Evolutionary conservation across 2,888 invertebrate genomes (phyloP).

Genomic region (Leptinotarsa tumamoca): DNA sequence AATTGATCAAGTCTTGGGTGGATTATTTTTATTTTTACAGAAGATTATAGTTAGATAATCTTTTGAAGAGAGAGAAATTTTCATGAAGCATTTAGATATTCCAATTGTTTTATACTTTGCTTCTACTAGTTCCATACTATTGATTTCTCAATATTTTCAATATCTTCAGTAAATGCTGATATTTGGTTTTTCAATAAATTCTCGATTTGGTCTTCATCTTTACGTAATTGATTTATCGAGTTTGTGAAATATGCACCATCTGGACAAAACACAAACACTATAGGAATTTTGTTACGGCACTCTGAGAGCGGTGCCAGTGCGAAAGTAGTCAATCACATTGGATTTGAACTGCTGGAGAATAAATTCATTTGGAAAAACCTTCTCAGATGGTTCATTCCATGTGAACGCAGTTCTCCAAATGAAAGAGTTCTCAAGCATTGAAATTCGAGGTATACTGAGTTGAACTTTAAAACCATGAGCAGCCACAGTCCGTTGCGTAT

Average conservation of each 20-base stretch:
- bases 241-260: neutral
- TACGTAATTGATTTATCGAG: neutral
- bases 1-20: neutral
- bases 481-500: too few relatives aligned
- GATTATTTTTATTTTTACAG: neutral
- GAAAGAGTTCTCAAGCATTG: too few relatives aligned
- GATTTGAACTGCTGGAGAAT: too few relatives aligned
- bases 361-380: too few relatives aligned
- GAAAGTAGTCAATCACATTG: too few relatives aligned
- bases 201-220: conserved; percentile 1
- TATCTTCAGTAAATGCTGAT: conserved; percentile 1
- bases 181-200: conserved; percentile 22
- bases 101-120: neutral
- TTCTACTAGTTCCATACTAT: neutral
- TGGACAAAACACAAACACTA: too few relatives aligned
- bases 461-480: too few relatives aligned
- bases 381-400: too few relatives aligned
- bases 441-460: too few relatives aligned
- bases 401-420: too few relatives aligned
- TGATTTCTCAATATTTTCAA: neutral
- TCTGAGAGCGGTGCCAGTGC: too few relatives aligned
- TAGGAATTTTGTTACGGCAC: too few relatives aligned
- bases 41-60: neutral
- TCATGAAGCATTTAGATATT: neutral
- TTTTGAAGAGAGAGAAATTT: neutral